Evolutionary conservation across 2,113 vertebrate species (phyloP), one percentile per base, ranked within the genome.

Genomic region (Lophura nycthemera): DNA sequence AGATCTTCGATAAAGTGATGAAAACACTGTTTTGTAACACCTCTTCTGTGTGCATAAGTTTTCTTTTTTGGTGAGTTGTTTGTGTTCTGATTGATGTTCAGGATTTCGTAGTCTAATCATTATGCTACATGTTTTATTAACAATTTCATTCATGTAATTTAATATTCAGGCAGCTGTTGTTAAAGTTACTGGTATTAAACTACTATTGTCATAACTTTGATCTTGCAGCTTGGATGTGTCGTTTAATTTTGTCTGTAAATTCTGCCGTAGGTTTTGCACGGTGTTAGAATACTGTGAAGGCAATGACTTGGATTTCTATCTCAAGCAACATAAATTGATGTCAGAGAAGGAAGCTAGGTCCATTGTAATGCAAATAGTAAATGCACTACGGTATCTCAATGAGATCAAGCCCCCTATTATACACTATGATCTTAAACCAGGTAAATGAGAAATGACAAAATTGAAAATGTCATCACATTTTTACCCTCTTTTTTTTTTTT

Each of bases 261-360:
- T 85, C 66, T 72, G 2, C 21, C 89, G 3, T 91, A 99, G 99
- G 96, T 99, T 99, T 98, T 99, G 99, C 98, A 99, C 99, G 77
- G 99, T 99, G 93, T 98, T 99, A 98, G 99, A 99, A 98, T 99
- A 99, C 98, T 99, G 99, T 98, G 99, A 99, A 98, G 99, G 99
- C 97, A 99, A 99, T 91, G 99, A 99, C 97, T 98, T 99, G 98
- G 99, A 99, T 98, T 99, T 99, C 97, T 99, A 99, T 98, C 98
- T 99, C 98, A 99, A 99, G 96, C 99, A 99, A 97, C 99, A 99
- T 97, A 99, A 99, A 97, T 96, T 99, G 96, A 99, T 99, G 99
- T 98, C 99, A 84, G 99, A 99, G 97, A 99, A 99, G 97, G 99
- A 99, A 98, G 99, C 99, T 67, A 98, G 99, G 89, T 99, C 99